Base-by-base conservation (phyloP, 1,140 invertebrate genomes). In the Paracyclopina nana region DNA sequence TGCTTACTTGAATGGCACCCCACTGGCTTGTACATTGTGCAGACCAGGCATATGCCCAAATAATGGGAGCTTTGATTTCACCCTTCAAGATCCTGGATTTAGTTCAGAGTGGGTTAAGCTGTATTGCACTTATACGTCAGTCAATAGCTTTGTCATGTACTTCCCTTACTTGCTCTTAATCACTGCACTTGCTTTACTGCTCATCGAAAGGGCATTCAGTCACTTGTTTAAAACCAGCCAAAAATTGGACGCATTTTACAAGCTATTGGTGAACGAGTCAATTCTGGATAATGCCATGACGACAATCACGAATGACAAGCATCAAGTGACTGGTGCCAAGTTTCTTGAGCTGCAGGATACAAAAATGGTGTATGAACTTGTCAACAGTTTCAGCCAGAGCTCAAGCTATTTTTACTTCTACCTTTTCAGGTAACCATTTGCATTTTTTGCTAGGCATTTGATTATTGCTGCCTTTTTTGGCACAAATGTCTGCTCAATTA, bases 21-120 rank as follows among this genome's bases (percentile, higher is more conserved):
- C 48, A 4, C 40, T 50, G 29, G 48, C 41, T 25, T 50, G 48
- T 22, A 50, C 41, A 28, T 50, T 50, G 8, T 50, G 48, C 22
- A 12, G 12, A 16, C n/a, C 20, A 11, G 30, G 14, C n/a, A 16
- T 43, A 22, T 42, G 34, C 14, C 11, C 14, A 38, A 25, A 9
- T 2, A 18, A 38, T 44, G 22, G 14, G 25, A 38, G n/a, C 14
- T 24, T 20, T 25, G 18, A 8, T 12, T 8, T 6, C 4, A 12
- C 50, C 5, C n/a, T 22, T 9, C 20, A 40, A n/a, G 31, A 52
- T 27, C 50, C 50, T 2, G 50, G 41, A 4, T 52, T 24, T 25
- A 26, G 43, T 27, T 6, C 24, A 6, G 43, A n/a, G 20, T 52
- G 50, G 50, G 50, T 52, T 5, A 52, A 52, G 26, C 18, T 16